phyloP scores from a whole-genome alignment of 2,888 invertebrate genomes.

The Apamea crenata region DNA sequence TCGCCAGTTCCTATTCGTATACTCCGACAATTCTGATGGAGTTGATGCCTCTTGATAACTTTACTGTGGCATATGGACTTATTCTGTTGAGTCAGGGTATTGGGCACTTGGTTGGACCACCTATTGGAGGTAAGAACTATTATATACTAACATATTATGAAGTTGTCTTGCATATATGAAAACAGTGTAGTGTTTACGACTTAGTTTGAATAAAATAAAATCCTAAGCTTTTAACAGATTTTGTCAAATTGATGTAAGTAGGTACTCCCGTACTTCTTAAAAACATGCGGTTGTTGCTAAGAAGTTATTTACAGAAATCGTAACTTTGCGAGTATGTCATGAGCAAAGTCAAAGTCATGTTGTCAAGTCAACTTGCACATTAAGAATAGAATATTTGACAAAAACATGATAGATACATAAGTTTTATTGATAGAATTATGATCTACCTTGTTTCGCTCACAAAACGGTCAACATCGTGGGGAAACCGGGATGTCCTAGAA shows the following conservation, averaged over 20 bases:
- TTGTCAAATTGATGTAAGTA: not conserved
- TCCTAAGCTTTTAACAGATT: not conserved
- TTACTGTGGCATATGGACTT: slow-evolving; percentile 97
- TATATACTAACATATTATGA: not conserved
- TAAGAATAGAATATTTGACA: too few species aligned
- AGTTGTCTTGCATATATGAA: not conserved
- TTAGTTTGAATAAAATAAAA: not conserved
- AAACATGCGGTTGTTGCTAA: not conserved
- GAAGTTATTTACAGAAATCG: not conserved
- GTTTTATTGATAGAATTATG: too few species aligned
- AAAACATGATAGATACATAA: too few species aligned
- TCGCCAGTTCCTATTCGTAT: slow-evolving; percentile 97
- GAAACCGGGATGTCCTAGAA: too few species aligned
- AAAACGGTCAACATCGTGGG: too few species aligned
- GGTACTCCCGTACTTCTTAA: not conserved
- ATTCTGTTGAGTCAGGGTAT: slow-evolving; percentile 97
- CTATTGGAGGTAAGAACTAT: slow-evolving; percentile 93
- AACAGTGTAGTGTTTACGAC: not conserved
- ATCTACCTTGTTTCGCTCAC: too few species aligned
- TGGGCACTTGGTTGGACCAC: slow-evolving; percentile 98
- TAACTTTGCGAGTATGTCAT: not conserved
- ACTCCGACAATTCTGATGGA: slow-evolving; percentile 97
- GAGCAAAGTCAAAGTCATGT: too few species aligned
- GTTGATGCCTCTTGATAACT: slow-evolving; percentile 96
- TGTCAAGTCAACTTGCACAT: too few species aligned